Percentiles rank a stretch among this genome's conserved stretches.
Evolutionary conservation across 2,113 vertebrate species (phyloP).

Genomic region (Larimichthys polyactis): DNA sequence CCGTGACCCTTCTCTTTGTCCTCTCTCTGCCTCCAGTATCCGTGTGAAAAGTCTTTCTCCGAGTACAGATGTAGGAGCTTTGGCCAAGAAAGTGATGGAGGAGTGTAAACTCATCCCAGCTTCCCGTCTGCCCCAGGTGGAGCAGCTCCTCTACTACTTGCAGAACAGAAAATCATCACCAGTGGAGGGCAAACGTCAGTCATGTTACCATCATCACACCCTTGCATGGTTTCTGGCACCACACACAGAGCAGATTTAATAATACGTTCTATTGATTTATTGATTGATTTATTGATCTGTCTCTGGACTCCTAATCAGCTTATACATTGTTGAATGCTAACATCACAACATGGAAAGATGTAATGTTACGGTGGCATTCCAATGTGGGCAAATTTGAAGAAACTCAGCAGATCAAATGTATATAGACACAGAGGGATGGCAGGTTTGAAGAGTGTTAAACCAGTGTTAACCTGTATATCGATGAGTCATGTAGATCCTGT

Average conservation of each 20-base stretch:
- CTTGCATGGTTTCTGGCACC: neutral
- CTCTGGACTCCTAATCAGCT: neutral
- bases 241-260: neutral
- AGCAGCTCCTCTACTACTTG: constrained; percentile 94
- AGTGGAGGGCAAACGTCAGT: constrained; percentile 70
- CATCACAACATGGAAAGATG: neutral
- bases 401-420: neutral
- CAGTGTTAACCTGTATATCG: neutral
- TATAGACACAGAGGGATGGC: neutral
- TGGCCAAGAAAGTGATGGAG: constrained; percentile 96
- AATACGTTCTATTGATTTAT: neutral
- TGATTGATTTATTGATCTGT: neutral
- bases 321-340: neutral
- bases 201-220: neutral
- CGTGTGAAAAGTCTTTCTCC: constrained; percentile 96
- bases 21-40: constrained; percentile 82
- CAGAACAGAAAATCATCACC: constrained; percentile 90
- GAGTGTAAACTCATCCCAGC: constrained; percentile 96
- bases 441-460: neutral
- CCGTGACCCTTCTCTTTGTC: neutral
- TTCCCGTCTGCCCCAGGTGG: constrained; percentile 92
- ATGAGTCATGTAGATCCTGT: neutral
- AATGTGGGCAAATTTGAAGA: neutral
- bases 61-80: constrained; percentile 91
- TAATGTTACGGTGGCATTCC: neutral